Evolutionary conservation across 2,797 vertebrate species (phyloP).

Genomic region (Pseudocheirus occidentalis): DNA sequence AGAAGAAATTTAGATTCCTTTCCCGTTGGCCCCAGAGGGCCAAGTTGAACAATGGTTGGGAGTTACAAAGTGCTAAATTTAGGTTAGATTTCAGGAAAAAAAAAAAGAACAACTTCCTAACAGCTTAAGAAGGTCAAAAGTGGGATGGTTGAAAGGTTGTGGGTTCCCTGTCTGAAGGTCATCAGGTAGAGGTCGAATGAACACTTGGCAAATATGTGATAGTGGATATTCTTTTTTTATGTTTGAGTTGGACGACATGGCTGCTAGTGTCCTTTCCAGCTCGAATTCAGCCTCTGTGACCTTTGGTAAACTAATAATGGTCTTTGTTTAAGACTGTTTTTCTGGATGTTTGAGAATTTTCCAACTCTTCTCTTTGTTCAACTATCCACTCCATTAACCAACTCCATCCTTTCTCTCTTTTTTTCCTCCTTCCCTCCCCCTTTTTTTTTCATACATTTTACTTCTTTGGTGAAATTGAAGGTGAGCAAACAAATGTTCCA

Average conservation of each 20-base stretch:
- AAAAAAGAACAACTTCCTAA: not conserved
- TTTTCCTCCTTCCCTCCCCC: not conserved
- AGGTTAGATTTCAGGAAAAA: not conserved
- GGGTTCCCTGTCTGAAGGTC: not conserved
- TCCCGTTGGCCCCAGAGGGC: not conserved
- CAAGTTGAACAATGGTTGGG: not conserved
- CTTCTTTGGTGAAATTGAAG: slow-evolving; percentile 1
- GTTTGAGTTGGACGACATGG: not conserved
- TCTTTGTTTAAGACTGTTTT: slow-evolving; percentile 2
- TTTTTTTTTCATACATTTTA: not conserved
- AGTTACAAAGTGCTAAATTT: not conserved
- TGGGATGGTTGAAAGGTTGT: not conserved
- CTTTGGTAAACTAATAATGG: not conserved
- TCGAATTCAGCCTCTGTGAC: not conserved
- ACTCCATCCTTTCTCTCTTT: not conserved
- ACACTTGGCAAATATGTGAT: not conserved
- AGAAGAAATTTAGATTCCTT: not conserved
- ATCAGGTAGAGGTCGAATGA: not conserved
- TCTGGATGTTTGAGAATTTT: slow-evolving; percentile 24
- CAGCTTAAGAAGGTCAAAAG: not conserved
- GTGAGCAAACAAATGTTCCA: not conserved
- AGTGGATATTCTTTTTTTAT: not conserved
- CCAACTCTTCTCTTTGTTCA: not conserved
- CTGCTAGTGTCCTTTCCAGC: not conserved
- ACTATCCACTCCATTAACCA: not conserved